Evolutionary conservation across 2,888 invertebrate genomes (phyloP).

Genomic region (Rotaria sp.): DNA sequence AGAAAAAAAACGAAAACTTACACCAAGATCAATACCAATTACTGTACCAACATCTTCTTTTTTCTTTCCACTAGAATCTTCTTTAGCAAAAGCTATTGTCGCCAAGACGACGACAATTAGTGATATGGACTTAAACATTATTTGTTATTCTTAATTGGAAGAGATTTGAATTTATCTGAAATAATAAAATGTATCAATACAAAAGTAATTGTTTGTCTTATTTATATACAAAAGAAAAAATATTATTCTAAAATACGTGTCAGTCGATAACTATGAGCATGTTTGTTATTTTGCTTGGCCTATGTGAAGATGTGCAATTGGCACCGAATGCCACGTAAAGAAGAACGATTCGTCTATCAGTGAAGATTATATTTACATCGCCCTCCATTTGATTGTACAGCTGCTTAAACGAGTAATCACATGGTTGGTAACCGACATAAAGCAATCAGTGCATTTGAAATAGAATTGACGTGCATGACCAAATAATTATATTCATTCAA

Average conservation of each 20-base stretch:
- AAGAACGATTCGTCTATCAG: slow-evolving; percentile 3
- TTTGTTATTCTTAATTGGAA: neutral
- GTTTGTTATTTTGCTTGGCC: neutral
- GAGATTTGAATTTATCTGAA: neutral
- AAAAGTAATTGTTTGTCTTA: neutral
- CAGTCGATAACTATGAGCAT: neutral
- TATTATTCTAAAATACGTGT: neutral
- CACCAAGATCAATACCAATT: slow-evolving; percentile 26
- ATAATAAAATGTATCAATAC: neutral
- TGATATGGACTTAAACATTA: neutral
- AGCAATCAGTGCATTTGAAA: neutral
- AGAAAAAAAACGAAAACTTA: slow-evolving; percentile 31
- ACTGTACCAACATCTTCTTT: slow-evolving; percentile 39
- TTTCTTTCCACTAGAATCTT: neutral
- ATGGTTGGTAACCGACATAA: neutral
- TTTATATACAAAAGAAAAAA: neutral
- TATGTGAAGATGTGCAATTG: neutral
- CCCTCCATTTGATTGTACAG: neutral
- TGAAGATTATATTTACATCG: neutral
- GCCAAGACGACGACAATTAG: neutral
- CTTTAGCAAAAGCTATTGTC: neutral
- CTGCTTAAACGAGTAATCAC: neutral
- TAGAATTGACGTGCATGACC: neutral
- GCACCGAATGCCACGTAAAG: neutral
- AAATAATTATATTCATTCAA: neutral